phyloP scores from a whole-genome alignment of 2,797 vertebrate genomes.

The Yasuhikotakia modesta region DNA sequence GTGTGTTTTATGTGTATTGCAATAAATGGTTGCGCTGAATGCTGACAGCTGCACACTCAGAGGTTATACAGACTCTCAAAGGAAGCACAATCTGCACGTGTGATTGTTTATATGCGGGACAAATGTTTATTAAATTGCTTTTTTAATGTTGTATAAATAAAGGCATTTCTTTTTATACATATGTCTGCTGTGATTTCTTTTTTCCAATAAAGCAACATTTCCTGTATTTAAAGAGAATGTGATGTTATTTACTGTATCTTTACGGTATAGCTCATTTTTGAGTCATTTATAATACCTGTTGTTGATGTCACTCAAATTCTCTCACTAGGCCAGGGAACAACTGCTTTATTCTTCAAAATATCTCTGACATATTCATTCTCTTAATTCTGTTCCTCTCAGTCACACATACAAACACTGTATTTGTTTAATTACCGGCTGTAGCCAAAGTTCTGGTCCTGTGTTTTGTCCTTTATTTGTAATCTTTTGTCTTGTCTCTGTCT shows the following conservation, averaged over 20 bases:
- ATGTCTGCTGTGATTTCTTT: slow-evolving; percentile 40
- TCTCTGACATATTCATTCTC: slow-evolving; percentile 7
- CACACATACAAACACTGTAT: slow-evolving; percentile 7
- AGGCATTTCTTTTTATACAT: slow-evolving; percentile 78
- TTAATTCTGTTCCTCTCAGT: slow-evolving; percentile 21
- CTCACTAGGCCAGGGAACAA: not conserved
- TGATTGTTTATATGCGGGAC: slow-evolving; percentile 86
- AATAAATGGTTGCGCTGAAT: slow-evolving; percentile 94
- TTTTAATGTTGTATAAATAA: slow-evolving; percentile 92
- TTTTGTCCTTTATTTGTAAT: slow-evolving; percentile 7
- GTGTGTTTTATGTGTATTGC: slow-evolving; percentile 91
- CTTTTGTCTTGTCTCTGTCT: slow-evolving; percentile 15
- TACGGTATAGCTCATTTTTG: not conserved
- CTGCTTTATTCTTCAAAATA: slow-evolving; percentile 18
- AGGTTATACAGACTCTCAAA: slow-evolving; percentile 90
- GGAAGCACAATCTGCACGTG: slow-evolving; percentile 97
- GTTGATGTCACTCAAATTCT: not conserved
- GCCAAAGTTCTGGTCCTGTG: slow-evolving; percentile 19
- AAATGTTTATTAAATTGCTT: slow-evolving; percentile 91
- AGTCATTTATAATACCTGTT: slow-evolving; percentile 17
- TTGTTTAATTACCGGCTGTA: slow-evolving; percentile 24
- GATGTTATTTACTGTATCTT: not conserved
- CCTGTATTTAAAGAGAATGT: not conserved
- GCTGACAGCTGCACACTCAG: slow-evolving; percentile 77
- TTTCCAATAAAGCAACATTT: not conserved